Base-by-base conservation (phyloP, 1,140 invertebrate genomes). In the Antheraea pernyi region DNA sequence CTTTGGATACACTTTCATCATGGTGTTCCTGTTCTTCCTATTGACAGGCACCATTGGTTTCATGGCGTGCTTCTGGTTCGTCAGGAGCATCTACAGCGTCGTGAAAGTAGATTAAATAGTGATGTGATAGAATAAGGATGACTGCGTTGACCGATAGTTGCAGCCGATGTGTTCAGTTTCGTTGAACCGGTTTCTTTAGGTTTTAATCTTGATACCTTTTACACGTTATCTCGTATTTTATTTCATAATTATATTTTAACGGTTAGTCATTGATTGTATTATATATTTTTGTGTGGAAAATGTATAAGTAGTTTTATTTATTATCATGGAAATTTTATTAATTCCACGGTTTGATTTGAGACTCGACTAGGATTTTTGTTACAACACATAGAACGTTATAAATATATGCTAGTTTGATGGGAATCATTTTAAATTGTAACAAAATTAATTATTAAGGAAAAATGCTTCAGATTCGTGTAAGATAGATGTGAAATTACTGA, bases 21-120 rank as follows among this genome's bases (percentile, higher is more conserved):
- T 99, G 95, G 98, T 99, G 66, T 99, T 99, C 92, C 93, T 99
- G 10, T 99, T 99, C 93, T 99, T 99, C 94, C 93, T 99, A 19
- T 93, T 99, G 19, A 99, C 99, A 75, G 99, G 98, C 94, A 95
- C 98, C 18, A 99, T 99, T 84, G 99, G 99, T 10, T 99, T 99
- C 94, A 98, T 99, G 89, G 97, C 99, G 19, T 99, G 98, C 91
- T 99, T 99, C 93, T 99, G 98, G 97, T 99, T 99, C 88, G 98
- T 99, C 7, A 94, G 98, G 75, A 99, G 99, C 92, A 99, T 99
- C 83, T 99, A 99, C 94, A 98, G 98, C 93, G 98, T 99, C 53
- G 98, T 99, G 37, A 99, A 99, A 94, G 99, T 99, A 59, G 99
- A 94, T 87, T 94, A 94, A 74, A 36, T 61, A 53, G 72, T 39